These are phyloP conservation scores for Nothoprocta perdicaria DNA, from an alignment of 2,113 vertebrate species.

Conservation along the genomic window DNA sequence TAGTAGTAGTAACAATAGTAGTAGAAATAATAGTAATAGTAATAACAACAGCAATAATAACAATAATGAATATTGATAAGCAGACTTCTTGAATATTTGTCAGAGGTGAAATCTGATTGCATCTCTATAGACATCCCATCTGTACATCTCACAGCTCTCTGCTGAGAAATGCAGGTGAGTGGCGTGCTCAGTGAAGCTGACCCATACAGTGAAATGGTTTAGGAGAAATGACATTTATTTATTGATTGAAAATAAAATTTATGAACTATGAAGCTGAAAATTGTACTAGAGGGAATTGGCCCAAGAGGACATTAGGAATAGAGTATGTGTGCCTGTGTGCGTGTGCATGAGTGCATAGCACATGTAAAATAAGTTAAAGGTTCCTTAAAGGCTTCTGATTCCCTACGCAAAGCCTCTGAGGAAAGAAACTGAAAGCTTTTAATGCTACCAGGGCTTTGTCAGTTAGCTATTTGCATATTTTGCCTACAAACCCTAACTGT, in stretches of 20 bases:
- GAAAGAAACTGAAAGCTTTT: conserved; percentile 51
- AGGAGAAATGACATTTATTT: conserved; percentile 78
- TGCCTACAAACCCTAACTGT: conserved; percentile 60
- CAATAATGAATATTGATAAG: background rate
- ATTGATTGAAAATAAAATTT: conserved; percentile 81
- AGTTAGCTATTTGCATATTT: conserved; percentile 57
- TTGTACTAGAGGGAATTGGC: conserved; percentile 57
- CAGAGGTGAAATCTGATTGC: conserved; percentile 28
- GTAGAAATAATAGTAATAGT: background rate
- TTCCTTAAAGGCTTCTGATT: conserved; percentile 62
- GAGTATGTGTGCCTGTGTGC: too few relatives aligned
- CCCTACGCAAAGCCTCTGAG: conserved; percentile 40
- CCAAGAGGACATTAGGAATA: conserved; percentile 40
- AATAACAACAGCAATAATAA: background rate
- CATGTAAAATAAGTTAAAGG: conserved; percentile 50
- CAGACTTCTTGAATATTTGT: conserved; percentile 5
- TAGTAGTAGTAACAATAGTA: background rate
- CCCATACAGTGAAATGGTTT: conserved; percentile 44
- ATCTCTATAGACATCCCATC: background rate
- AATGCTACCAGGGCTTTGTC: conserved; percentile 55
- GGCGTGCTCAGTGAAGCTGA: conserved; percentile 35
- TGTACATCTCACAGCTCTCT: background rate
- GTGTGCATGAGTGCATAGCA: background rate
- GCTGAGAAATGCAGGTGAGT: conserved; percentile 60
- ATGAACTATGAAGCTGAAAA: conserved; percentile 78